These are phyloP conservation scores for Hemibagrus guttatus DNA, from an alignment of 2,797 vertebrate genomes.

Conservation along the genomic window DNA sequence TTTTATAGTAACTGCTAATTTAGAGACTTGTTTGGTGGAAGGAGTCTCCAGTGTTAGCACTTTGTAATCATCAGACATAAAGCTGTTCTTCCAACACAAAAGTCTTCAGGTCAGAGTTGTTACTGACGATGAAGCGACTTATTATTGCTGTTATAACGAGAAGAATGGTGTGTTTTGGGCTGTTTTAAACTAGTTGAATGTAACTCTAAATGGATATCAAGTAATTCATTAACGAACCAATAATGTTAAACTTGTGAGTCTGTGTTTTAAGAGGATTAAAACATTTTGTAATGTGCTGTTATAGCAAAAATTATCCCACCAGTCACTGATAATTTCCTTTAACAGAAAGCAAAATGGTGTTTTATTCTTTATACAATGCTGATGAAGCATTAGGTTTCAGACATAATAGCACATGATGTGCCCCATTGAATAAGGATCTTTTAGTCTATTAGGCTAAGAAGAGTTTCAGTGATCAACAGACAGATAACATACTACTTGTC, in stretches of 20 bases:
- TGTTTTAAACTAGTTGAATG: too few relatives aligned
- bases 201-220: too few relatives aligned
- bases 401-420: neutral
- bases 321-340: neutral
- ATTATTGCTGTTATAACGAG: neutral
- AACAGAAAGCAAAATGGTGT: neutral
- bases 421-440: neutral
- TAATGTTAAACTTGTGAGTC: neutral
- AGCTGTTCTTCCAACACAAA: neutral
- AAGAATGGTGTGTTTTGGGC: neutral
- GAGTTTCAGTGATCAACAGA: conserved; percentile 13
- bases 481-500: neutral
- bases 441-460: neutral
- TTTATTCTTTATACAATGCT: neutral
- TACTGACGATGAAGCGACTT: neutral
- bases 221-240: neutral
- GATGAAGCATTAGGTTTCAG: neutral
- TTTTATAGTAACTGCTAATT: neutral
- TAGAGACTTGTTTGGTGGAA: neutral
- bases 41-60: neutral
- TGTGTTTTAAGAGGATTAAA: neutral
- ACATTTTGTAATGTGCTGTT: neutral
- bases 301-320: neutral
- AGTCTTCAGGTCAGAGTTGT: neutral
- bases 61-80: neutral